Percentiles rank a stretch among this genome's conserved stretches.
These are phyloP conservation scores for Triplophysa yarkandensis DNA, from an alignment of 2,797 vertebrate genomes.

Conservation along the genomic window DNA sequence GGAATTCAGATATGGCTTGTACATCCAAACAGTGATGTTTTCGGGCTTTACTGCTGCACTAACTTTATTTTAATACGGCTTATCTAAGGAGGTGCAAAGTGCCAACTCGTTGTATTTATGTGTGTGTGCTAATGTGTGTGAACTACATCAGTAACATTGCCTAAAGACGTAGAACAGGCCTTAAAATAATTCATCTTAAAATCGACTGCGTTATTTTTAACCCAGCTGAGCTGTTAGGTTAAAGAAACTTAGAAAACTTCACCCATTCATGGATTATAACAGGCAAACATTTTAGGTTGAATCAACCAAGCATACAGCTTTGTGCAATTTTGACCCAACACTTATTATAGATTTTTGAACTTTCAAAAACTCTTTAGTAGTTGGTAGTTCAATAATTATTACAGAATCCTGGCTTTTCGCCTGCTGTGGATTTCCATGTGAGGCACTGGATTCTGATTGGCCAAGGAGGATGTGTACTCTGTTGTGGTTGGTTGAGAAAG, in stretches of 20 bases:
- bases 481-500: conserved; percentile 52
- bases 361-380: conserved; percentile 22
- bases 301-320: too few species aligned
- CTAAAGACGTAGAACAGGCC: neutral
- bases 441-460: conserved; percentile 48
- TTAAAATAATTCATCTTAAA: neutral
- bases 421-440: conserved; percentile 58
- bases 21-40: conserved; percentile 27
- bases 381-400: too few species aligned
- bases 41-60: conserved; percentile 25
- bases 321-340: too few species aligned
- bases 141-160: conserved; percentile 18
- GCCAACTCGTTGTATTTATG: conserved; percentile 7
- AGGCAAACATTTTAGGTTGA: too few species aligned
- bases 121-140: neutral
- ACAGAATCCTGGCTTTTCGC: too few species aligned
- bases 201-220: too few species aligned
- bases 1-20: neutral
- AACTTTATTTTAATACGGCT: conserved; percentile 34
- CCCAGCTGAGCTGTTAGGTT: too few species aligned
- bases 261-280: too few species aligned
- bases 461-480: conserved; percentile 10
- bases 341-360: conserved; percentile 16
- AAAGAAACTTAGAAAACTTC: too few species aligned
- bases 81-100: conserved; percentile 39